Evolutionary conservation across 92 coral and sea anemone genomes (phyloP).

Genomic region (Parazoanthus swiftii): DNA sequence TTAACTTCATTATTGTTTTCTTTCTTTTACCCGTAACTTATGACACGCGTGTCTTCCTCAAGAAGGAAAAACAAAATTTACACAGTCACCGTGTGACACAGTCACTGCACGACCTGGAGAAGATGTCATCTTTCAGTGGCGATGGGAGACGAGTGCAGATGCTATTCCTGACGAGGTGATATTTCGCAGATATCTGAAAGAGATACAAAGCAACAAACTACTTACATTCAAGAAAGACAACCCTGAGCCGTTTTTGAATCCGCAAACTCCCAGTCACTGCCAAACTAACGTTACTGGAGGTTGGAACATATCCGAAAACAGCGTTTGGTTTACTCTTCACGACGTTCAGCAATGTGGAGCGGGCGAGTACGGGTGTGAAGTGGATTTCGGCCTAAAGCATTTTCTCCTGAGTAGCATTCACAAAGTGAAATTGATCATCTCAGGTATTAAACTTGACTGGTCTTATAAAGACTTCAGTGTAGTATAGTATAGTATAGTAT

Average conservation of each 20-base stretch:
- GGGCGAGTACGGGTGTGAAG: neutral
- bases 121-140: constrained; percentile 3
- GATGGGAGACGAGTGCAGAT: neutral
- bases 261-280: neutral
- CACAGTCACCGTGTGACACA: neutral
- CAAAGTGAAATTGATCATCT: too few species aligned
- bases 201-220: neutral
- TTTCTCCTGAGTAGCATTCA: too few species aligned
- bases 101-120: neutral
- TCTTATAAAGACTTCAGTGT: too few species aligned
- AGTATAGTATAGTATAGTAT: too few species aligned
- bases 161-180: neutral
- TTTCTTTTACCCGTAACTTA: neutral
- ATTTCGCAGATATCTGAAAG: neutral
- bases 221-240: neutral
- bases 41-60: neutral
- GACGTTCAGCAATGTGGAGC: neutral
- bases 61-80: neutral
- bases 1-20: neutral
- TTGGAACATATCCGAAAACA: neutral
- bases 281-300: neutral
- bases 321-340: neutral
- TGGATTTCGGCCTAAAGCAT: neutral
- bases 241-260: too few species aligned
- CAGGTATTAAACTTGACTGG: too few species aligned